Base-by-base conservation (phyloP, 2,797 vertebrate genomes). In the Melanotaenia maccullochi region DNA sequence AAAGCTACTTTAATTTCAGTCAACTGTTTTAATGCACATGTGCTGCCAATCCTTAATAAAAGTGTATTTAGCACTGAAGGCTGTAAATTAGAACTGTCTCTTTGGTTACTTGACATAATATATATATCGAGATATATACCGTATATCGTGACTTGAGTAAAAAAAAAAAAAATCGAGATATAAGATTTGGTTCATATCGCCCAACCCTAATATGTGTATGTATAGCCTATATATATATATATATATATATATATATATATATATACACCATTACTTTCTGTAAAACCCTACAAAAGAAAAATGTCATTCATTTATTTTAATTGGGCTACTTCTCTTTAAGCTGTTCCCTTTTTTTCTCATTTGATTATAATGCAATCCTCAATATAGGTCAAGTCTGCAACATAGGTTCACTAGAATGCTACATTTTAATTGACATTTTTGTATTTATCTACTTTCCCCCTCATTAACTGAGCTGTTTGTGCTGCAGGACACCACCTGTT, bases 401-500 rank as follows among this genome's bases (percentile, higher is more conserved):
- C 32, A 42, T 9, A 9, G 28, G 20, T 69, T 40, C 60, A 57
- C 64, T 40, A 69, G 52, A 77, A 82, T 79, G 42, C 60, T n/a
- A 24, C 24, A 62, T 65, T 76, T 65, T 4, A 8, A 63, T 35
- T 71, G 5, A 71, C 42, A 12, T 52, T 22, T 51, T 14, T 32
- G 3, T 18, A 30, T 64, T 47, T 38, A n/a, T 22, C 16, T 16
- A 65, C 69, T 76, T 68, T 30, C 2, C n/a, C 18, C 18, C 2
- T 20, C 3, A 11, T 59, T 20, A 32, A 13, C 8, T 35, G 42
- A 58, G 30, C 57, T 51, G 58, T 58, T 63, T 20, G 14, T 51
- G 69, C 51, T 51, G 52, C 56, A 79, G 74, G 67, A 62, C 71
- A 35, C 83, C 90, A 90, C 86, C 89, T 89, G 90, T 90, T 89